Evolutionary conservation across 2,888 invertebrate genomes (phyloP).

Genomic region (Argyresthia goedartella): DNA sequence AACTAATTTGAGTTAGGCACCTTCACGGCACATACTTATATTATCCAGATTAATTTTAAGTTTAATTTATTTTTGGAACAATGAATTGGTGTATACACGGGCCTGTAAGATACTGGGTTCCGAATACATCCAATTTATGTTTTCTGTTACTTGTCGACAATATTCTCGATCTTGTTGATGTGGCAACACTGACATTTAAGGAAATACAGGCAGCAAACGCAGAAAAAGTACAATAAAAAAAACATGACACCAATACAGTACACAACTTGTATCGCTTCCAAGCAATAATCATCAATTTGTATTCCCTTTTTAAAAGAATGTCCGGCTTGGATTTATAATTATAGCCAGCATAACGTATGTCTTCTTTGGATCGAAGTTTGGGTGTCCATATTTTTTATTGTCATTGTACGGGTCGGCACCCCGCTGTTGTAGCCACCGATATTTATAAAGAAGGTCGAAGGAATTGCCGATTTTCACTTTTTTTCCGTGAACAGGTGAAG

Average conservation of each 20-base stretch:
- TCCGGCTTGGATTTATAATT: conserved; percentile 65
- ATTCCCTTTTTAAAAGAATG: conserved; percentile 31
- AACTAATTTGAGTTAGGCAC: too few species aligned
- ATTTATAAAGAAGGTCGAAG: neutral
- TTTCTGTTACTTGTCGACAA: too few species aligned
- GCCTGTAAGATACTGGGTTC: too few species aligned
- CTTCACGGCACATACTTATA: too few species aligned
- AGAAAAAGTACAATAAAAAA: neutral
- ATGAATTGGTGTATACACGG: too few species aligned
- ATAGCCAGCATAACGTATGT: conserved; percentile 60
- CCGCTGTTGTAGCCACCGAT: neutral
- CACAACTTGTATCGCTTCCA: conserved; percentile 36
- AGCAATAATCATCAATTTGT: conserved; percentile 61
- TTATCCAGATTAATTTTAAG: too few species aligned
- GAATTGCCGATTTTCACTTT: neutral
- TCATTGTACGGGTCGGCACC: conserved; percentile 16
- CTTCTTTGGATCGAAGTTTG: conserved; percentile 60
- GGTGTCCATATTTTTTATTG: conserved; percentile 61
- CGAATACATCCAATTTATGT: too few species aligned
- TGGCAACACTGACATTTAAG: too few species aligned
- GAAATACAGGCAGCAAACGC: too few species aligned
- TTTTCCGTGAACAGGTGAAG: neutral
- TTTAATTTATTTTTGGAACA: too few species aligned
- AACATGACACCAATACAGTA: neutral
- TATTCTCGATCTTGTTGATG: too few species aligned